Evolutionary conservation across 2,113 vertebrate species (phyloP).

Genomic region (Xyrauchen texanus): DNA sequence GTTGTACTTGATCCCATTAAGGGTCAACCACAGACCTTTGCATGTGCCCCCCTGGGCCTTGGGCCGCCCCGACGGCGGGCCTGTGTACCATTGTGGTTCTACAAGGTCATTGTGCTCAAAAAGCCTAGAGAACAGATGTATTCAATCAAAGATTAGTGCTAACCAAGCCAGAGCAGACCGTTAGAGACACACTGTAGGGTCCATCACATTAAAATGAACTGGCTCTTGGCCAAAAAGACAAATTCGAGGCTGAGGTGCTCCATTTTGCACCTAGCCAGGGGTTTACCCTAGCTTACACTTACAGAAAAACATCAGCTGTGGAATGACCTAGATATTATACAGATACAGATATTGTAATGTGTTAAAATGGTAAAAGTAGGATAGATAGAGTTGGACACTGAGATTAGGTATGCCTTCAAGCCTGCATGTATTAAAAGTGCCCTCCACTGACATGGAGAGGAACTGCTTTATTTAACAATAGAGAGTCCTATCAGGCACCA

Average conservation of each 20-base stretch:
- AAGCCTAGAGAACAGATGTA: constrained; percentile 21
- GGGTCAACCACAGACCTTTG: too few relatives aligned
- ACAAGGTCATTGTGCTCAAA: constrained; percentile 10
- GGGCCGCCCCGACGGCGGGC: too few relatives aligned
- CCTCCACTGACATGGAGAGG: too few relatives aligned
- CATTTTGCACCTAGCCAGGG: neutral
- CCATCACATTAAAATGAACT: constrained; percentile 16
- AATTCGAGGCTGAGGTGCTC: neutral
- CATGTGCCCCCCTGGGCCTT: too few relatives aligned
- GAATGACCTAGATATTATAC: too few relatives aligned
- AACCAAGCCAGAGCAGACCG: constrained; percentile 19
- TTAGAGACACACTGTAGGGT: neutral
- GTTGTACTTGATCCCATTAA: too few relatives aligned
- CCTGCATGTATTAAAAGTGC: neutral
- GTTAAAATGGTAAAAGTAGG: neutral
- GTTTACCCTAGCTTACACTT: too few relatives aligned
- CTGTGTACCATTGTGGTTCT: neutral
- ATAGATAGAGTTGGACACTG: neutral
- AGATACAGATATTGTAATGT: neutral
- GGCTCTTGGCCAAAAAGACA: neutral
- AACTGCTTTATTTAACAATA: too few relatives aligned
- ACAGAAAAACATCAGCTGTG: too few relatives aligned
- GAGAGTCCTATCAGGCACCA: too few relatives aligned
- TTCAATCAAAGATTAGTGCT: constrained; percentile 21
- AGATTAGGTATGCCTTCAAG: neutral